phyloP scores from a whole-genome alignment of 2,888 invertebrate genomes.

The Aporophyla nigra region DNA sequence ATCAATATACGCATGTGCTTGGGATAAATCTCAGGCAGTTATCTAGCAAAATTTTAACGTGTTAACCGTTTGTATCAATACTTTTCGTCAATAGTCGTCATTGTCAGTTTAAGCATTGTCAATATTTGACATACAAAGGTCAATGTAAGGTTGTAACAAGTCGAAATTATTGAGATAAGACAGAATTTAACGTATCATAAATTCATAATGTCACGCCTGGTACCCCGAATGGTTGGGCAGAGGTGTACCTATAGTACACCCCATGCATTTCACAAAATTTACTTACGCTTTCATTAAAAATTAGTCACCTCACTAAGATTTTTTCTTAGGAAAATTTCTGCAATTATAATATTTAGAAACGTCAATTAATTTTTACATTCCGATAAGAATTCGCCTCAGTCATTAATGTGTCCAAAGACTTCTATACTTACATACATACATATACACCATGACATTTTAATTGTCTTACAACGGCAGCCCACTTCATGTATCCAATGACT shows the following conservation, averaged over 20 bases:
- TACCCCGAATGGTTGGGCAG: background rate
- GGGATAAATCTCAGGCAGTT: background rate
- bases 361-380: background rate
- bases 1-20: background rate
- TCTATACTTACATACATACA: background rate
- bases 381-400: background rate
- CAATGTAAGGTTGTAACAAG: constrained; percentile 4
- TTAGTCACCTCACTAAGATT: no score
- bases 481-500: no score
- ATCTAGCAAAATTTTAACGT: background rate
- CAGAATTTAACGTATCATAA: background rate
- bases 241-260: background rate
- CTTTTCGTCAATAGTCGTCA: constrained; percentile 14
- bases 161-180: background rate
- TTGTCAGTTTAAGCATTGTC: constrained; percentile 6
- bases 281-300: no score
- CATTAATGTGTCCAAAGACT: background rate
- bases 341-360: background rate
- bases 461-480: no score
- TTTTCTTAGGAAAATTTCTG: background rate
- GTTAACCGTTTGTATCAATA: constrained; percentile 29
- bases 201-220: background rate
- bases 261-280: background rate
- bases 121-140: constrained; percentile 44
- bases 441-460: no score